Evolutionary conservation across 2,113 vertebrate species (phyloP).

Genomic region (Ciconia stormi): DNA sequence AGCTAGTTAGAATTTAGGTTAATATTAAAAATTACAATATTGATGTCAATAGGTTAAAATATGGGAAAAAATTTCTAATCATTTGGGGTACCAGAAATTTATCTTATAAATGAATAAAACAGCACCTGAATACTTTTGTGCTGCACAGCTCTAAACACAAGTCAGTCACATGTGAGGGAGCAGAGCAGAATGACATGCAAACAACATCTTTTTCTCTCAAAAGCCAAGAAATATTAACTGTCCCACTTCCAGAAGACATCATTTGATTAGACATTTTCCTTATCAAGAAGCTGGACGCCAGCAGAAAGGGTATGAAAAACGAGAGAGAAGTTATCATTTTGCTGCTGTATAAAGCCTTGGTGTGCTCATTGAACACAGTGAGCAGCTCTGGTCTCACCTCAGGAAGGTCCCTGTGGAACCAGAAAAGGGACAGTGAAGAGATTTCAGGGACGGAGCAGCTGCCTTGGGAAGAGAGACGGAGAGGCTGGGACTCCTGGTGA

Average conservation of each 20-base stretch:
- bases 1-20: neutral
- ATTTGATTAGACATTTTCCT: neutral
- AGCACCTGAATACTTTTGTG: neutral
- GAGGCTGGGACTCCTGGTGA: no score
- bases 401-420: neutral
- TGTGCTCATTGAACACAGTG: no score
- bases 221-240: neutral
- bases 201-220: neutral
- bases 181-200: neutral
- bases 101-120: neutral
- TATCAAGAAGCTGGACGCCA: neutral
- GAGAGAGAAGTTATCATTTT: neutral
- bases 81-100: neutral
- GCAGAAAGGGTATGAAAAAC: neutral
- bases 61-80: neutral
- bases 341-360: neutral
- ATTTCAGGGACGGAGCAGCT: neutral
- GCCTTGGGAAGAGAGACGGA: neutral
- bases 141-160: neutral
- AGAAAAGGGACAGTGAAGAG: neutral
- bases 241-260: neutral
- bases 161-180: neutral
- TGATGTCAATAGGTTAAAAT: no score
- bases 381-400: neutral
- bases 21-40: neutral